Evolutionary conservation across 2,888 invertebrate genomes (phyloP).

Genomic region (Luperina nickerlii): DNA sequence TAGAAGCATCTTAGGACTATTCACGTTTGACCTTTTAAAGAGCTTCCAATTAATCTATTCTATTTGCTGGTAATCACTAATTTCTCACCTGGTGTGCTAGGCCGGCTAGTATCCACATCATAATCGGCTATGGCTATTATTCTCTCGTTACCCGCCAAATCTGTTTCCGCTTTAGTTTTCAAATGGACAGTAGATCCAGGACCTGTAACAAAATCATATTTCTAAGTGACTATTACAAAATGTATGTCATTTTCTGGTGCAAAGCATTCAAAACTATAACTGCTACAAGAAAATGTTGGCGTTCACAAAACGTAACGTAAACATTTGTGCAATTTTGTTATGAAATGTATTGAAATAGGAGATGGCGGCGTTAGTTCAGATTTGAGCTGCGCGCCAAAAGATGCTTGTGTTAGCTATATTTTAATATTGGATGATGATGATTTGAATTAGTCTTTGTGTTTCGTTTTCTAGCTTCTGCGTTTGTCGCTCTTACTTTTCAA

Average conservation of each 20-base stretch:
- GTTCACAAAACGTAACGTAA: no score
- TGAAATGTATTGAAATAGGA: no score
- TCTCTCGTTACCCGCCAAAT: constrained; percentile 87
- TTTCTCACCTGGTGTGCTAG: constrained; percentile 90
- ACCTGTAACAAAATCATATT: constrained; percentile 71
- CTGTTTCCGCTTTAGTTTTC: constrained; percentile 86
- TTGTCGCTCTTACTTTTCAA: background rate
- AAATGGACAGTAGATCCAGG: constrained; percentile 91
- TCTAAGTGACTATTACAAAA: background rate
- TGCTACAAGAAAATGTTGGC: no score
- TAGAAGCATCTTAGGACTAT: background rate
- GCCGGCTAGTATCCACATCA: constrained; percentile 91
- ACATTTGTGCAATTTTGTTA: no score
- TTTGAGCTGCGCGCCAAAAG: no score
- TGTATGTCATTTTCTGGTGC: background rate
- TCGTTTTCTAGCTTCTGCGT: background rate
- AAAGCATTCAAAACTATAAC: background rate
- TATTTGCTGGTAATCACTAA: no score
- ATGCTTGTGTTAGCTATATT: no score
- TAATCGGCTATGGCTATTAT: constrained; percentile 90
- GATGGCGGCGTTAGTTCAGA: no score
- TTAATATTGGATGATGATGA: background rate
- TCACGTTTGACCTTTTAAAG: background rate
- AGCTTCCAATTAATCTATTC: background rate
- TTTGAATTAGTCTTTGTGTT: background rate